These are phyloP conservation scores for Teleogryllus oceanicus DNA, from an alignment of 2,888 invertebrate genomes.

Conservation along the genomic window DNA sequence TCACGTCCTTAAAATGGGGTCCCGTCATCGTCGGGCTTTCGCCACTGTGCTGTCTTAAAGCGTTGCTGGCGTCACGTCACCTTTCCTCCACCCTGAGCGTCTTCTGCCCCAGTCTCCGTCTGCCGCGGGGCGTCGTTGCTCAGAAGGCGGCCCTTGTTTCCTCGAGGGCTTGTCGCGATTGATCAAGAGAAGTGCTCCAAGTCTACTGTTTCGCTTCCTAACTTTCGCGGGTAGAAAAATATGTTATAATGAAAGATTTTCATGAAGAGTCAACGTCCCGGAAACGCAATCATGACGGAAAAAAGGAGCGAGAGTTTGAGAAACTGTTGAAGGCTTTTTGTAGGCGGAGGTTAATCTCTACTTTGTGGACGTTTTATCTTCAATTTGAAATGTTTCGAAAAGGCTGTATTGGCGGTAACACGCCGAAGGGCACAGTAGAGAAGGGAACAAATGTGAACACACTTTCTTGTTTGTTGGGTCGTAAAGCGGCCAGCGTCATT, in stretches of 20 bases:
- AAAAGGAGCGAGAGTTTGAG: not conserved
- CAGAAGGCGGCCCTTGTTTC: not conserved
- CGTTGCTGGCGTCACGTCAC: too few species aligned
- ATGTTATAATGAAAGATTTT: not conserved
- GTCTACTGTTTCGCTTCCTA: constrained; percentile 4
- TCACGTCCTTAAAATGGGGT: too few species aligned
- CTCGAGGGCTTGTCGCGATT: constrained; percentile 4
- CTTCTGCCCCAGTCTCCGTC: too few species aligned
- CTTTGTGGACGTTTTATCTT: not conserved
- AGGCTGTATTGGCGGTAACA: not conserved
- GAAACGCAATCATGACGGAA: not conserved
- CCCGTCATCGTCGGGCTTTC: too few species aligned
- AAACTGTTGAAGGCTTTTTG: not conserved
- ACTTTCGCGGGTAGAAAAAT: constrained; percentile 18
- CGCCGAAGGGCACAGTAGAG: not conserved
- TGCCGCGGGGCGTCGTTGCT: not conserved
- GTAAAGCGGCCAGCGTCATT: constrained; percentile 7
- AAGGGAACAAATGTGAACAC: not conserved
- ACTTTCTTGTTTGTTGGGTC: not conserved
- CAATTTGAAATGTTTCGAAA: not conserved
- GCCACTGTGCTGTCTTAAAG: too few species aligned
- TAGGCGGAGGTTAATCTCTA: not conserved
- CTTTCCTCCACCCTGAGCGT: too few species aligned
- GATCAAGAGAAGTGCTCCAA: not conserved
- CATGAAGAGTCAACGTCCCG: not conserved